Conservation (phyloP, 2,888 invertebrate genomes). For the Listrodromus nycthemerus region DNA sequence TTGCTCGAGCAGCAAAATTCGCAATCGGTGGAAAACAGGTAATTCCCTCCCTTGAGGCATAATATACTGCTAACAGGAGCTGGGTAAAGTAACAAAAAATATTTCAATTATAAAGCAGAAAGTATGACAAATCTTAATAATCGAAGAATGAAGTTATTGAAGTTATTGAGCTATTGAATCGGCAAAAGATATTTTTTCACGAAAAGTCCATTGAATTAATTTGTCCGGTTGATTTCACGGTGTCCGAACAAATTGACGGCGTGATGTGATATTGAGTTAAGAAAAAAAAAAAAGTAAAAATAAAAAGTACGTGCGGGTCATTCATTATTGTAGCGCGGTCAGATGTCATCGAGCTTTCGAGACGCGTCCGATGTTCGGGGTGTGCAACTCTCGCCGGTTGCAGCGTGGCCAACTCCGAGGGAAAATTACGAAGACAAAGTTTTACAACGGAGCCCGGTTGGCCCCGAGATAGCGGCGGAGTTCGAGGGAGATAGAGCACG, state of each 20-base stretch:
- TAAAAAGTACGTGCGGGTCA: background rate
- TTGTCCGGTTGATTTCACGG: background rate
- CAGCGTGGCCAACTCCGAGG: background rate
- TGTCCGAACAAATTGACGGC: background rate
- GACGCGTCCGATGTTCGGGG: background rate
- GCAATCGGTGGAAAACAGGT: too few species aligned
- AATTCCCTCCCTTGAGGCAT: too few species aligned
- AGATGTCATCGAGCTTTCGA: conserved; percentile 18
- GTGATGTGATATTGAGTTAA: background rate
- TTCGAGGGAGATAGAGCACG: conserved; percentile 63
- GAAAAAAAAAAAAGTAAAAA: background rate
- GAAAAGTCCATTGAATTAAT: too few species aligned
- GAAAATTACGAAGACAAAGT: conserved; percentile 47
- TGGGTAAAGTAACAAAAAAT: too few species aligned
- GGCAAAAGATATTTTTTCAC: too few species aligned
- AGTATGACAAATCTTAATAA: too few species aligned
- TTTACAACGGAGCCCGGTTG: conserved; percentile 16
- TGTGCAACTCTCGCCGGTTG: background rate
- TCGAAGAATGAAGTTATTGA: too few species aligned
- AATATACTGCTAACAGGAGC: too few species aligned
- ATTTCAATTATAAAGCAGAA: too few species aligned
- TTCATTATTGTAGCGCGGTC: conserved; percentile 3
- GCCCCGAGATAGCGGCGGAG: conserved; percentile 11
- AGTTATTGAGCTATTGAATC: too few species aligned
- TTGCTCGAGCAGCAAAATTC: too few species aligned